These are phyloP conservation scores for Aselliscus stoliczkanus DNA, from an alignment of 2,797 vertebrate species.

Conservation along the genomic window DNA sequence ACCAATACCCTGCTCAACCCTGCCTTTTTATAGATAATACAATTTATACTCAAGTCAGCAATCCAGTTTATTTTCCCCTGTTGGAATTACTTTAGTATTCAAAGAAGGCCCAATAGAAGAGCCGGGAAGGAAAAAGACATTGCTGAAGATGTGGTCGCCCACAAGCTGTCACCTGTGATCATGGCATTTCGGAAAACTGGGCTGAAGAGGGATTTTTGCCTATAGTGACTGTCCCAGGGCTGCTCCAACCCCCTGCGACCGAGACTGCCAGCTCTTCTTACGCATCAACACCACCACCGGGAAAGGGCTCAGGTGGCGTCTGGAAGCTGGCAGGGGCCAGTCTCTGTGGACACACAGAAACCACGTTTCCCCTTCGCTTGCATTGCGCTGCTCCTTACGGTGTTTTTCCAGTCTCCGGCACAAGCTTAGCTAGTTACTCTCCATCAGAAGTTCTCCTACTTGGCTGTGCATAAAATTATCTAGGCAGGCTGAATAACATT, in stretches of 20 bases:
- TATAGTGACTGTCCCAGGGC: not conserved
- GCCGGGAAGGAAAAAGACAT: not conserved
- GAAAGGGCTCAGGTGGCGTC: not conserved
- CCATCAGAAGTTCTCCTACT: not conserved
- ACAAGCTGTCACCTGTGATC: not conserved
- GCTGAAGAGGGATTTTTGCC: not conserved
- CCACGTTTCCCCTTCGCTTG: not conserved
- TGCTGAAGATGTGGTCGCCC: not conserved
- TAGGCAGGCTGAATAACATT: too few species aligned
- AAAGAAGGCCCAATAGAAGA: conserved; percentile 5
- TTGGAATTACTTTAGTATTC: conserved; percentile 32
- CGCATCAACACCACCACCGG: not conserved
- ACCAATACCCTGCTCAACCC: not conserved
- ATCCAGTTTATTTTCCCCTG: conserved; percentile 9
- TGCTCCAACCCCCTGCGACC: not conserved
- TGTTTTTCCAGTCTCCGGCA: not conserved
- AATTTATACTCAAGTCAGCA: not conserved
- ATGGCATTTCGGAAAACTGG: not conserved
- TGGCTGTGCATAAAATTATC: not conserved
- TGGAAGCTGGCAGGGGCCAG: not conserved
- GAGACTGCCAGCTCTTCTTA: not conserved
- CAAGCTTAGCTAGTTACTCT: not conserved
- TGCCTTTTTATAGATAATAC: conserved; percentile 1
- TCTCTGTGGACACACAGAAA: not conserved
- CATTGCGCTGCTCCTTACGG: not conserved